Base-by-base conservation (phyloP, 2,113 vertebrate genomes). In the Lates calcarifer region DNA sequence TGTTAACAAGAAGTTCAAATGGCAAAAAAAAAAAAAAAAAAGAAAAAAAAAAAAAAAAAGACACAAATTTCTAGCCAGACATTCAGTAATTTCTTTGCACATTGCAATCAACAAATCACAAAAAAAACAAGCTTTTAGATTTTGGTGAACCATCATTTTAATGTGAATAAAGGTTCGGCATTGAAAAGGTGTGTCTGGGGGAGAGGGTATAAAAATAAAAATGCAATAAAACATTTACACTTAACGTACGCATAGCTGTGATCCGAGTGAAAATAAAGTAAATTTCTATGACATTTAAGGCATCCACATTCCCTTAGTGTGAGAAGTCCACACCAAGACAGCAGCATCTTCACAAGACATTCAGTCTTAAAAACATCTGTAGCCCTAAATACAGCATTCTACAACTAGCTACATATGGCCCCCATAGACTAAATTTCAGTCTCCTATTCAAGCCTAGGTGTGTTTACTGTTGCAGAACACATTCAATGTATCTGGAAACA, bases 1-100 rank as follows among this genome's bases (percentile, higher is more conserved):
- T 82, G 90, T 91, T 82, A 92, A 94, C 64, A 91, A 85, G 81
- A 94, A 89, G 82, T 87, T 82, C 11, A 68, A 41, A 51, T 45
- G 22, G 45, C 18, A 64, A 26, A 47, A 75, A 86, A 66, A 85
- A 43, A 43, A 72, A 33, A 26, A n/a, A 51, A 20, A 22, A 73
- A 83, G 62, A 85, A 63, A 73, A 77, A 67, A 85, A 65, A 64
- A 79, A 83, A 74, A 77, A 81, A 53, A 45, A 53, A 72, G 33
- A 1, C 2, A 37, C 5, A 56, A 37, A 51, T 51, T 45, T 51
- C 43, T 18, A 51, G 28, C 29, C 60, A 55, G 51, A 69, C 31
- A 60, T 57, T 29, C 15, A 37, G 33, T 47, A 24, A 45, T 77
- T 56, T 73, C 47, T 65, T 68, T 69, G 62, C 29, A 57, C 6